A percentile compares a stretch with the other conserved stretches of the same genome.
Conservation (phyloP, 2,113 vertebrate species). For the Narcine bancroftii region DNA sequence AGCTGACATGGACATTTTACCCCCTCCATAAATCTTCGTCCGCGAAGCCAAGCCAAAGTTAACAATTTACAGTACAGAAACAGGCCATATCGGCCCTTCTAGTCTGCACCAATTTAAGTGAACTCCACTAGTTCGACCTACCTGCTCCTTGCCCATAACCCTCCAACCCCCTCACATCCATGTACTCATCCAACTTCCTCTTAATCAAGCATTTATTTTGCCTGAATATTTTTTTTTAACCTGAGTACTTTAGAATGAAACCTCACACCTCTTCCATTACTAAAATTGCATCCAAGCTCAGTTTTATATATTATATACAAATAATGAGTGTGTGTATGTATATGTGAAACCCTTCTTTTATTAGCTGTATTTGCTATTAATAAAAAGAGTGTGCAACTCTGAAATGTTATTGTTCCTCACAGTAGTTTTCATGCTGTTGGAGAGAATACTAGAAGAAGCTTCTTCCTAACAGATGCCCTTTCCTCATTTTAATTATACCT, state of each 20-base stretch:
- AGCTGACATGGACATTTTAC: too few relatives aligned
- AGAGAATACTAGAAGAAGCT: background rate
- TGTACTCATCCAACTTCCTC: too few relatives aligned
- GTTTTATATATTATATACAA: too few relatives aligned
- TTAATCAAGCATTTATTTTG: background rate
- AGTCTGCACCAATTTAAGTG: too few relatives aligned
- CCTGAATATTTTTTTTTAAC: background rate
- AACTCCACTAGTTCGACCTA: too few relatives aligned
- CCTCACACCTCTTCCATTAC: background rate
- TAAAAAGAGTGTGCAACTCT: background rate
- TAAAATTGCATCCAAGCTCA: background rate
- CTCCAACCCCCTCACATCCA: too few relatives aligned
- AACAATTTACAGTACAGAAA: too few relatives aligned
- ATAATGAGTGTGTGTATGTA: too few relatives aligned
- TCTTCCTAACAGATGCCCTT: background rate
- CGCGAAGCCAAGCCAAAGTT: too few relatives aligned
- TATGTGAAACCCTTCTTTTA: background rate
- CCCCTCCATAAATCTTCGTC: too few relatives aligned
- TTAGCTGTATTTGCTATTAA: background rate
- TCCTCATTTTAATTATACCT: background rate
- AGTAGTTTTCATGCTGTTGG: background rate
- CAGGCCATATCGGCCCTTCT: too few relatives aligned
- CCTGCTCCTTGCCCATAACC: too few relatives aligned
- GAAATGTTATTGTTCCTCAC: background rate
- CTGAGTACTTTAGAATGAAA: background rate